phyloP scores from a whole-genome alignment of 2,797 vertebrate species.

The Pelobates cultripes region DNA sequence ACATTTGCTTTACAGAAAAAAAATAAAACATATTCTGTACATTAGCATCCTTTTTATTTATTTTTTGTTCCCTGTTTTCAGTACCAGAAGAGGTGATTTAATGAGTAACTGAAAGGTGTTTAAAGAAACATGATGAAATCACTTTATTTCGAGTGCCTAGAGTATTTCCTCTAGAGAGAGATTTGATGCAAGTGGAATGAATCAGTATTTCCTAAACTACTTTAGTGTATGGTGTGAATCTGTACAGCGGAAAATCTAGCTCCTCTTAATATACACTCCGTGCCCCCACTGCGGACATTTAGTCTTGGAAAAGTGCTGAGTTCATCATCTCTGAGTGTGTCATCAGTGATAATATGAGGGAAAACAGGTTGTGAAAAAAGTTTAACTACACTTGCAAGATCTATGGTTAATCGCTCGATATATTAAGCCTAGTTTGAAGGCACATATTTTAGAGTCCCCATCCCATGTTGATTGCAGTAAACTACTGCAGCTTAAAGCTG shows the following conservation, averaged over 20 bases:
- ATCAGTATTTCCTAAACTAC: slow-evolving; percentile 15
- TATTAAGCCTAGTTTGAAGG: background rate
- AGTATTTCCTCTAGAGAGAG: slow-evolving; percentile 23
- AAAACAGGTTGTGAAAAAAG: slow-evolving; percentile 9
- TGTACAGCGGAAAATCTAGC: slow-evolving; percentile 16
- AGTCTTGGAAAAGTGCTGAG: slow-evolving; percentile 37
- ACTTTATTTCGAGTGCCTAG: background rate
- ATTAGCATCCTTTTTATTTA: too few relatives aligned
- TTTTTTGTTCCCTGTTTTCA: too few relatives aligned
- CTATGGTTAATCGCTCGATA: background rate
- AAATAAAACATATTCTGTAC: too few relatives aligned
- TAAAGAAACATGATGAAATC: too few relatives aligned
- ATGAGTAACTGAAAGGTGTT: too few relatives aligned
- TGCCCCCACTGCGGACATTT: slow-evolving; percentile 40
- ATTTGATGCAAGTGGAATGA: slow-evolving; percentile 21
- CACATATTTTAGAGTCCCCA: background rate
- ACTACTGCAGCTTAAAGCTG: too few relatives aligned
- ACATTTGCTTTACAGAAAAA: too few relatives aligned
- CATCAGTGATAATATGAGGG: background rate
- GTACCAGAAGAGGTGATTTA: too few relatives aligned
- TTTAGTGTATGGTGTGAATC: slow-evolving; percentile 12
- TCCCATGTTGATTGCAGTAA: background rate
- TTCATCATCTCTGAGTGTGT: slow-evolving; percentile 20
- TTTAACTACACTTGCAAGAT: slow-evolving; percentile 11
- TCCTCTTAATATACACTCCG: slow-evolving; percentile 27